phyloP scores from a whole-genome alignment of 2,113 vertebrate species.

The Hemichromis elongatus region DNA sequence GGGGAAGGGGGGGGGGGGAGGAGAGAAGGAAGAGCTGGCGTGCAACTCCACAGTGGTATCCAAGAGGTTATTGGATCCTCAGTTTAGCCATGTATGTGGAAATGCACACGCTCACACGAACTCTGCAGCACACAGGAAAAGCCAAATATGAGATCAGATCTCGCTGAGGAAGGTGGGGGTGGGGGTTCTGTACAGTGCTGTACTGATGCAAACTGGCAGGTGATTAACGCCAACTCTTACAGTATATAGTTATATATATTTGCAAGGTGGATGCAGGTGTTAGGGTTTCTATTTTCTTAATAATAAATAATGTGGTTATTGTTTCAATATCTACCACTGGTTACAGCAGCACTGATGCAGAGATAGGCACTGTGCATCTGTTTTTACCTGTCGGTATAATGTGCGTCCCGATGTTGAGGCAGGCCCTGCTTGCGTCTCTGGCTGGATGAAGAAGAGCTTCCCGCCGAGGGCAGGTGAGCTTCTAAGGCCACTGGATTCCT shows the following conservation, averaged over 20 bases:
- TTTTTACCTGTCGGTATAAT: conserved; percentile 87
- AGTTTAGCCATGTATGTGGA: conserved; percentile 44
- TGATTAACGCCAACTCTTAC: conserved; percentile 30
- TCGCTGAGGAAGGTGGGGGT: neutral
- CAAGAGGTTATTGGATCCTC: conserved; percentile 53
- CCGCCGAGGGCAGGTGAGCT: conserved; percentile 83
- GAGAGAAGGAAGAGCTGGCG: conserved; percentile 30
- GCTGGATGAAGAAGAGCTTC: conserved; percentile 76
- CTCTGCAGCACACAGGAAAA: conserved; percentile 3
- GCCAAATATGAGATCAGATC: conserved; percentile 51
- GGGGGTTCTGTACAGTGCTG: neutral
- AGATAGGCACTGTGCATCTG: neutral
- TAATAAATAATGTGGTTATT: neutral
- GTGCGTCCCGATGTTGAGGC: conserved; percentile 85
- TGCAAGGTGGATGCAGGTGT: neutral
- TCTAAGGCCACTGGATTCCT: conserved; percentile 83
- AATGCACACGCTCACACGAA: conserved; percentile 11
- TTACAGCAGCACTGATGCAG: neutral
- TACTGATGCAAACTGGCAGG: conserved; percentile 43
- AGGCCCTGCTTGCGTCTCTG: conserved; percentile 92
- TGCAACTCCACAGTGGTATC: conserved; percentile 57
- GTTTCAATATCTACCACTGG: neutral
- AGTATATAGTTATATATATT: neutral
- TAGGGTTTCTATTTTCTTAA: conserved; percentile 5
- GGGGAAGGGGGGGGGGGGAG: conserved; percentile 53